Conservation (phyloP, 1,140 invertebrate genomes). For the Dryas iulia region DNA sequence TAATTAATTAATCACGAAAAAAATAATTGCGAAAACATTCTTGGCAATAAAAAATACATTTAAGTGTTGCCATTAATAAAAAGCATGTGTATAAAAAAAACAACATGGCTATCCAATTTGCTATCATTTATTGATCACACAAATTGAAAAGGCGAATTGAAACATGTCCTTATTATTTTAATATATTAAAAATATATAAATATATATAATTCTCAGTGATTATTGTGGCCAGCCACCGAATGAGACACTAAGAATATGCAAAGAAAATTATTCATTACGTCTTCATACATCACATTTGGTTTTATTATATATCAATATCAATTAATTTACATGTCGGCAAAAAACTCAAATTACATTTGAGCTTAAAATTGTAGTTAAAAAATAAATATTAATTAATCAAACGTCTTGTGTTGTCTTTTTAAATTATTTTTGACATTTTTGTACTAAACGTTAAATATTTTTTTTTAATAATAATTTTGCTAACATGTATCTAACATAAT, state of each 20-base stretch:
- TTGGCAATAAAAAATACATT: not conserved
- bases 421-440: not conserved
- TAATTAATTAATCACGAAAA: not conserved
- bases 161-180: conserved; percentile 53
- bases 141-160: conserved; percentile 71
- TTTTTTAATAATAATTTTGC: not conserved
- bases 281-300: conserved; percentile 34
- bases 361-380: not conserved
- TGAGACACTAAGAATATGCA: conserved; percentile 32
- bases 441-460: not conserved
- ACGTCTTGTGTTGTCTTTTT: not conserved
- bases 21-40: not conserved
- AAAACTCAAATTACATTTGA: conserved; percentile 7
- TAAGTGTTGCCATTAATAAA: not conserved
- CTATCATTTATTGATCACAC: conserved; percentile 78
- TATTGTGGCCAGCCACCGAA: conserved; percentile 60
- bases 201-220: conserved; percentile 44
- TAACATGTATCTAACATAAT: not conserved
- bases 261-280: conserved; percentile 32
- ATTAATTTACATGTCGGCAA: conserved; percentile 20
- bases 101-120: conserved; percentile 62
- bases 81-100: conserved; percentile 35
- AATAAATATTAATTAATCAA: not conserved
- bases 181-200: conserved; percentile 71
- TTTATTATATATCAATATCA: conserved; percentile 38